Evolutionary conservation across 2,113 vertebrate species (phyloP).

Genomic region (Heterotis niloticus): DNA sequence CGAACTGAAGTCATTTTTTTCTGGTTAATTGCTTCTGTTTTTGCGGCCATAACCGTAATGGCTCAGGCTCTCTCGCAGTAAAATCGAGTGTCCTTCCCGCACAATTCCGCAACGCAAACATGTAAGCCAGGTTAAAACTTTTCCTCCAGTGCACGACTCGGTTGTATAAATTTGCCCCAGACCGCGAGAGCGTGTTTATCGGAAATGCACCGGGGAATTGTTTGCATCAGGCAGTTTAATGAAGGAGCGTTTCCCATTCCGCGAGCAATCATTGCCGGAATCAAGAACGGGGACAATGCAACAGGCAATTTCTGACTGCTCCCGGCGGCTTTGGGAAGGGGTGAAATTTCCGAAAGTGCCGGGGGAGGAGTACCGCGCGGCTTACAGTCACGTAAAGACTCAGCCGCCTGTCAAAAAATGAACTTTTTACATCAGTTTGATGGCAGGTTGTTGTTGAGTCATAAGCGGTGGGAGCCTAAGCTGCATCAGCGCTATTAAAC

Average conservation of each 20-base stretch:
- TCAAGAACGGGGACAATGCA: background rate
- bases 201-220: conserved; percentile 15
- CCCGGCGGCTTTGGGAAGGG: background rate
- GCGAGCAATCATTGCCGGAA: conserved; percentile 10
- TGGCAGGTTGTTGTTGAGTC: no score
- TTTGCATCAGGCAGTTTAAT: conserved; percentile 13
- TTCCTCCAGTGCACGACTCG: conserved; percentile 12
- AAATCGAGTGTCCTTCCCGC: conserved; percentile 21
- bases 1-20: conserved; percentile 21
- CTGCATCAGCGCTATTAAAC: no score
- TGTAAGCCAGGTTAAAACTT: background rate
- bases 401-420: background rate
- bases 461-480: no score
- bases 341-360: background rate
- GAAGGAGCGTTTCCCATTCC: background rate
- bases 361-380: background rate
- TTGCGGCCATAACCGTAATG: conserved; percentile 27
- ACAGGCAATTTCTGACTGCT: background rate
- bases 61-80: conserved; percentile 10
- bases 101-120: conserved; percentile 14
- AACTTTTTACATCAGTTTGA: no score
- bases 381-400: background rate
- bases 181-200: background rate
- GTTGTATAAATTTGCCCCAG: conserved; percentile 1
- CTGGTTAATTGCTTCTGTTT: conserved; percentile 29